Evolutionary conservation across 2,113 vertebrate genomes (phyloP).

Genomic region (Tretioscincus oriximinensis): DNA sequence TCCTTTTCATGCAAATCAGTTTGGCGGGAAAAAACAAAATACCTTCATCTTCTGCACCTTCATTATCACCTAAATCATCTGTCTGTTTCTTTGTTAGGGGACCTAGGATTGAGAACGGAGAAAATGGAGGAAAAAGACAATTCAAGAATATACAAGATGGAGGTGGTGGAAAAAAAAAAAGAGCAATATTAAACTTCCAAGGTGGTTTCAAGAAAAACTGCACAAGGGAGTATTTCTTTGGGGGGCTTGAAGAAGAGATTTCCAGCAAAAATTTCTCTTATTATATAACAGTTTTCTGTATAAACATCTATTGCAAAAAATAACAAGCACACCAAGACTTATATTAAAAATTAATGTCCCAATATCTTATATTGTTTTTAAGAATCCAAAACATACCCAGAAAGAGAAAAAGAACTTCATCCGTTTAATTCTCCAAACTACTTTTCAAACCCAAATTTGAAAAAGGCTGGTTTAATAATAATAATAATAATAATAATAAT

Average conservation of each 20-base stretch:
- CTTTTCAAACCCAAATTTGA: conserved; percentile 38
- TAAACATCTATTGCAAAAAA: conserved; percentile 54
- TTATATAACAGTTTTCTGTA: conserved; percentile 10
- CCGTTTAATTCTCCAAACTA: conserved; percentile 44
- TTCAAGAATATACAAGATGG: conserved; percentile 97
- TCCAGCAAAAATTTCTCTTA: conserved; percentile 43
- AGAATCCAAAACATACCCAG: conserved; percentile 50
- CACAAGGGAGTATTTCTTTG: conserved; percentile 47
- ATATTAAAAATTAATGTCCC: conserved; percentile 52
- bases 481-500: too few relatives aligned
- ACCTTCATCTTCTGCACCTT: conserved; percentile 99
- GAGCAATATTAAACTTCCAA: conserved; percentile 81
- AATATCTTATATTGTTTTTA: conserved; percentile 49
- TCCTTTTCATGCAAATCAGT: conserved; percentile 98
- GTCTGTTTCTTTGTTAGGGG: conserved; percentile 99
- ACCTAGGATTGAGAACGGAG: conserved; percentile 99
- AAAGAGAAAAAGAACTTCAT: conserved; percentile 24
- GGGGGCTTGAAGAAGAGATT: conserved; percentile 39
- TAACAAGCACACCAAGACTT: conserved; percentile 45
- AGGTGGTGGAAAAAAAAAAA: conserved; percentile 76
- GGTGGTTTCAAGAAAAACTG: conserved; percentile 73
- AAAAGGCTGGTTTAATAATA: not conserved
- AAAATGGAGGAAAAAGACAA: conserved; percentile 97
- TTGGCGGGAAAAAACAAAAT: conserved; percentile 91
- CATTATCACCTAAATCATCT: conserved; percentile 99